phyloP scores from a whole-genome alignment of 2,113 vertebrate genomes.

The Salminus brasiliensis region DNA sequence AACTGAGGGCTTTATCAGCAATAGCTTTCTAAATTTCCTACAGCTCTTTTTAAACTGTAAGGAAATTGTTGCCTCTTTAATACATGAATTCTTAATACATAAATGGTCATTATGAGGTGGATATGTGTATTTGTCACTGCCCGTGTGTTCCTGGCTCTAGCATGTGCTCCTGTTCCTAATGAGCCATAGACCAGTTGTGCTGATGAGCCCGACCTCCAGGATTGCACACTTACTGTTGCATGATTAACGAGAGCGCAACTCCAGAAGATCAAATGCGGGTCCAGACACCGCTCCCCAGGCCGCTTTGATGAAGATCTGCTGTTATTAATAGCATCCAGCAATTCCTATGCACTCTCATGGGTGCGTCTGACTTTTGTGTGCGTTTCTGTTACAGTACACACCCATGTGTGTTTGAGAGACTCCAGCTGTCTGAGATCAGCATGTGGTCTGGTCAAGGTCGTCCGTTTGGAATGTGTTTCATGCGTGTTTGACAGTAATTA shows the following conservation, averaged over 20 bases:
- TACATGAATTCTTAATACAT: constrained; percentile 25
- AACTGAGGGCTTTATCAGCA: too few relatives aligned
- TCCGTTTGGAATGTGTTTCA: constrained; percentile 45
- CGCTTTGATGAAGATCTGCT: constrained; percentile 32
- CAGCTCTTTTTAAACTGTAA: too few relatives aligned
- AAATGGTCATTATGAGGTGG: neutral
- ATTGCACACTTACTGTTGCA: constrained; percentile 27
- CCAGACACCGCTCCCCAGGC: constrained; percentile 12
- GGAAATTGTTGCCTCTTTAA: neutral
- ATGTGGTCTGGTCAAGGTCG: constrained; percentile 58
- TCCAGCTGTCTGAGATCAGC: constrained; percentile 47
- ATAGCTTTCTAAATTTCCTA: too few relatives aligned
- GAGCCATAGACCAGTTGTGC: constrained; percentile 19
- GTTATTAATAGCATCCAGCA: constrained; percentile 38
- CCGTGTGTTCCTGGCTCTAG: neutral
- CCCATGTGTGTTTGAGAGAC: constrained; percentile 25
- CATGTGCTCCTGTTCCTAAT: constrained; percentile 30
- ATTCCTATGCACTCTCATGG: constrained; percentile 19
- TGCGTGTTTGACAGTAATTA: constrained; percentile 58
- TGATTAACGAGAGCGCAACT: constrained; percentile 43
- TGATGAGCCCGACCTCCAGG: constrained; percentile 39
- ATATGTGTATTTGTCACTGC: constrained; percentile 21
- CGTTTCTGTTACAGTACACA: neutral
- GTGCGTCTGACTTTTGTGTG: constrained; percentile 13
- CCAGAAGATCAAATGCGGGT: constrained; percentile 31